Percentiles rank a stretch among this genome's conserved stretches.
Conservation (phyloP, 1,140 invertebrate genomes). For the Linepithema humile region DNA sequence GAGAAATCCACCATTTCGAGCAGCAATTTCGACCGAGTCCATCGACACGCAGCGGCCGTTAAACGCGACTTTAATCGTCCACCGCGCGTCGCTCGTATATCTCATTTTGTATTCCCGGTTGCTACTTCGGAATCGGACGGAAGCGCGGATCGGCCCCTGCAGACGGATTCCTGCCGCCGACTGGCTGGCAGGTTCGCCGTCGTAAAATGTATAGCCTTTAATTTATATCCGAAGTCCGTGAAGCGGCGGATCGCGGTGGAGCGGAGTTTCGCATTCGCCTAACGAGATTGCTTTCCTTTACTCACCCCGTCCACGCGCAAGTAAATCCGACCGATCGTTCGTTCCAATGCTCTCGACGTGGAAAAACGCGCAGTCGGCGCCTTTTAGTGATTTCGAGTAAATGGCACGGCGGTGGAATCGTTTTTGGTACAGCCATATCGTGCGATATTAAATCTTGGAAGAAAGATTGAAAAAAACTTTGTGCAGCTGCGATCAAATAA, state of each 20-base stretch:
- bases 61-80: conserved; percentile 41
- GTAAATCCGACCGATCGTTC: conserved; percentile 33
- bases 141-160: conserved; percentile 18
- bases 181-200: conserved; percentile 14
- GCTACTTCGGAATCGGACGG: conserved; percentile 43
- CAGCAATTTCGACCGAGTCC: background rate
- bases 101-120: conserved; percentile 25
- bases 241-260: background rate
- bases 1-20: too few relatives aligned
- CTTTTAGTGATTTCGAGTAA: background rate
- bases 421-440: background rate
- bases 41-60: conserved; percentile 2
- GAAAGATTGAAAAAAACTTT: too few relatives aligned
- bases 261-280: conserved; percentile 3
- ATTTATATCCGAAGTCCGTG: conserved; percentile 51
- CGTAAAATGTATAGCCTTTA: conserved; percentile 55
- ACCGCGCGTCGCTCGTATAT: conserved; percentile 26
- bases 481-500: too few relatives aligned
- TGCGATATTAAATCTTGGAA: background rate
- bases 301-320: background rate
- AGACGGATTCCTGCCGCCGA: conserved; percentile 42
- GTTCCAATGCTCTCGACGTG: background rate
- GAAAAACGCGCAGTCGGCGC: conserved; percentile 3
- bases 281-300: conserved; percentile 51
- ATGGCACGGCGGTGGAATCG: background rate